Evolutionary conservation across 2,888 invertebrate genomes (phyloP), one percentile per base, ranked within the genome.

Genomic region (Leptopilina syphax): DNA sequence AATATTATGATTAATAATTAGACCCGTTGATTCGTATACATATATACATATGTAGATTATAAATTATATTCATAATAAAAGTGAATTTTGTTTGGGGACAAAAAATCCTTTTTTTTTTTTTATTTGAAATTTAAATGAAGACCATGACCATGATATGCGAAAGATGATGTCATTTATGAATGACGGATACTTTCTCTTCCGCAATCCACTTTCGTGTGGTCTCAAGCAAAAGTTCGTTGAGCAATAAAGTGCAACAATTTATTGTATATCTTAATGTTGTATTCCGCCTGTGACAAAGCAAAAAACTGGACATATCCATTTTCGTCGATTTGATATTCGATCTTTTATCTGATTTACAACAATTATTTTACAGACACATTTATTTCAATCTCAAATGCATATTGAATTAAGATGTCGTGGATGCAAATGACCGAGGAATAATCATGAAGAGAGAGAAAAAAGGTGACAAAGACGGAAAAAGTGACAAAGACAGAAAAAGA

Each of bases 181-280:
- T 83, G 82, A 76, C 78, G 83, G 47, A 77, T 41, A 88, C 89
- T 89, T 89, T 89, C 89, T 88, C 90, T 89, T 90, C 89, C 89
- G 88, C 34, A 54, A 47, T 80, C 76, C 50, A 60, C 70, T 78
- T 78, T 76, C 70, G 76, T 81, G 79, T 79, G 80, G 77, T 79
- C 81, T 81, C 34, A 34, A 9, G 12, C 9, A 50, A 50, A 41
- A 67, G 44, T 47, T 44, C 44, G 44, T 27, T 73, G 41, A 57
- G 73, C 57, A 24, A 73, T 73, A 73, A 73, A 73, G 57, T 73
- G 57, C 73, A 73, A 18, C 73, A 73, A 73, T 73, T 73, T 73
- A 73, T 73, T 73, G 54, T 73, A 57, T 60, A 73, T 73, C 57
- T 57, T 57, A 73, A 73, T 73, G 54, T 54, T n/a, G 57, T 50